phyloP scores from a whole-genome alignment of 2,797 vertebrate species.

The Argya squamiceps region DNA sequence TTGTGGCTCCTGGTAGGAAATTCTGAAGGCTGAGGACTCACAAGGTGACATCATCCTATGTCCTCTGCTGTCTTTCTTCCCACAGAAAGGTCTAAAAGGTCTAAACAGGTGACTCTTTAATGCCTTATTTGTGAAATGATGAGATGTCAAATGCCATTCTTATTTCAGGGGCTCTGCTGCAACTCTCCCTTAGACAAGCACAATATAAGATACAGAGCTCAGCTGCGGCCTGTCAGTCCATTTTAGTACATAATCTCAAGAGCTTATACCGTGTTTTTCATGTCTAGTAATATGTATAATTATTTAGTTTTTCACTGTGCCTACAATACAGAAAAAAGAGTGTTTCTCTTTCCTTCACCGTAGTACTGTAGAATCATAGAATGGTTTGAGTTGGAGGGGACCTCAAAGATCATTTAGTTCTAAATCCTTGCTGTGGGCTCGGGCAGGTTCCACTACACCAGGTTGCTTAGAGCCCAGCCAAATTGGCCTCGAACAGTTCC shows the following conservation, averaged over 20 bases:
- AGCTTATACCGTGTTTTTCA: neutral
- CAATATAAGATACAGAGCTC: neutral
- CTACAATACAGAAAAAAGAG: neutral
- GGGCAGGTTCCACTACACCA: fast-evolving
- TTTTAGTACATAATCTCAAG: neutral
- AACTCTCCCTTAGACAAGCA: neutral
- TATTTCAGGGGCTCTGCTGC: neutral
- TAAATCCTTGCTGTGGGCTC: too few relatives aligned
- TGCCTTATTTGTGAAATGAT: neutral
- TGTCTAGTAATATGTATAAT: neutral
- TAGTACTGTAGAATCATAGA: neutral
- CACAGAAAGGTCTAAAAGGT: neutral
- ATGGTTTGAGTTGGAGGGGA: neutral
- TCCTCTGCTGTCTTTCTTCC: neutral
- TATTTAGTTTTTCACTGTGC: neutral
- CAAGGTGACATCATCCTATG: neutral
- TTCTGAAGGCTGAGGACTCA: neutral
- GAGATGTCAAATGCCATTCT: neutral
- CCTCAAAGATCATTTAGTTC: neutral
- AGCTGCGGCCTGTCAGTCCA: neutral
- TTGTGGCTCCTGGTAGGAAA: neutral
- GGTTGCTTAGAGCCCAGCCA: neutral
- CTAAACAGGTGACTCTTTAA: neutral
- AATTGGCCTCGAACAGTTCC: neutral
- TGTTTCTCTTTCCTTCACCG: neutral